Evolutionary conservation across 2,888 invertebrate species (phyloP).

Genomic region (Amphipoea oculea): DNA sequence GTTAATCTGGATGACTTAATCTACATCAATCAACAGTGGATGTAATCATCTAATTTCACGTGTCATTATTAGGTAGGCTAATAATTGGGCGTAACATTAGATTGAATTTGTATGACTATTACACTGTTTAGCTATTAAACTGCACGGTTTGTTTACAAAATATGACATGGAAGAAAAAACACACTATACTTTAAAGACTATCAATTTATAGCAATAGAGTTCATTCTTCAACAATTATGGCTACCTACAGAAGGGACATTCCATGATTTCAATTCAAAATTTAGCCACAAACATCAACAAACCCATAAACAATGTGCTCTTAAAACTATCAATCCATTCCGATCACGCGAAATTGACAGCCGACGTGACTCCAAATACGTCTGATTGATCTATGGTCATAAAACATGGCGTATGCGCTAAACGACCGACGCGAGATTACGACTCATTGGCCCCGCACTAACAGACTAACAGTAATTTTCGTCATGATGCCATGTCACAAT

Average conservation of each 20-base stretch:
- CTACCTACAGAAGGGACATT: not conserved
- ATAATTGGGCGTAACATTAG: constrained; percentile 13
- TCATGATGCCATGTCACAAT: constrained; percentile 69
- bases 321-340: constrained; percentile 45
- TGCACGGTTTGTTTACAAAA: not conserved
- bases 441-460: constrained; percentile 51
- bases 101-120: constrained; percentile 22
- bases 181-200: not conserved
- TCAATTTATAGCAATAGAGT: not conserved
- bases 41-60: constrained; percentile 48
- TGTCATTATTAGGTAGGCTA: constrained; percentile 8
- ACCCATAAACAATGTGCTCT: constrained; percentile 37
- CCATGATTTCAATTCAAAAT: not conserved
- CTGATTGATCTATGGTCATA: constrained; percentile 58
- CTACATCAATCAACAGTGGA: constrained; percentile 42
- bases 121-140: not conserved
- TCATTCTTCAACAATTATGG: not conserved
- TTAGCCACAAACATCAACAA: constrained; percentile 1
- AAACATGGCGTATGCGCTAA: constrained; percentile 47
- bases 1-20: constrained; percentile 51
- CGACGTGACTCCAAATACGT: constrained; percentile 47
- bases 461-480: constrained; percentile 58
- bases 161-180: not conserved
- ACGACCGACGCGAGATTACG: constrained; percentile 52
- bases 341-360: constrained; percentile 53